Conservation (phyloP, 2,113 vertebrate genomes). For the Thinocorus orbignyianus region DNA sequence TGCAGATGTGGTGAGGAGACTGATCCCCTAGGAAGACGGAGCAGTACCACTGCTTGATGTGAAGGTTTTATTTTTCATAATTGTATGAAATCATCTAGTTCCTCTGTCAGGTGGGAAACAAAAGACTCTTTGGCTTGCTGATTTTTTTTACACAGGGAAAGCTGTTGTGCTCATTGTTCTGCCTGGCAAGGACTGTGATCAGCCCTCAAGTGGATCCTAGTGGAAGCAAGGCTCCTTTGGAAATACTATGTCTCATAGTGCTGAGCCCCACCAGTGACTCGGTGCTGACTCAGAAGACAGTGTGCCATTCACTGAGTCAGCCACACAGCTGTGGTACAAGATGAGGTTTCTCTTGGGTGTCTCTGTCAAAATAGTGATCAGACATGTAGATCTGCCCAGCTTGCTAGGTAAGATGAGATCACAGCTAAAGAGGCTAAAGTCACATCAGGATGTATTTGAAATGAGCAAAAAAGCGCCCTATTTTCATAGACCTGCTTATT, state of each 20-base stretch:
- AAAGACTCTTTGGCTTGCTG: background rate
- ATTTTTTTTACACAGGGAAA: background rate
- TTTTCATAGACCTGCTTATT: background rate
- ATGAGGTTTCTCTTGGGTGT: background rate
- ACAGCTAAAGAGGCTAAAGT: background rate
- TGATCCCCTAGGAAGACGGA: background rate
- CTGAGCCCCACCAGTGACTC: background rate
- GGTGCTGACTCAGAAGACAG: slow-evolving; percentile 7
- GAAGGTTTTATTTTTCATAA: background rate
- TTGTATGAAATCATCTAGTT: background rate
- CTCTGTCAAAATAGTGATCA: background rate
- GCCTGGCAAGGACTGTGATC: background rate
- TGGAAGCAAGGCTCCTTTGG: background rate
- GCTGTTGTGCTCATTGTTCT: background rate
- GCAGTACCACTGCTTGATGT: background rate
- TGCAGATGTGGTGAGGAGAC: background rate
- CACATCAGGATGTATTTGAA: background rate
- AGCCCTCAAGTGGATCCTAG: background rate
- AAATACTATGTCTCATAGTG: background rate
- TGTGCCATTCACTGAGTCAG: background rate
- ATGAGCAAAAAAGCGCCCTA: background rate
- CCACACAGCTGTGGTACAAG: background rate
- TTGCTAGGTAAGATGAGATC: background rate
- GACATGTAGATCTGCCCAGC: background rate
- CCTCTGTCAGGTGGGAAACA: background rate